Base-by-base conservation (phyloP, 2,113 vertebrate genomes). In the Smithornis capensis region DNA sequence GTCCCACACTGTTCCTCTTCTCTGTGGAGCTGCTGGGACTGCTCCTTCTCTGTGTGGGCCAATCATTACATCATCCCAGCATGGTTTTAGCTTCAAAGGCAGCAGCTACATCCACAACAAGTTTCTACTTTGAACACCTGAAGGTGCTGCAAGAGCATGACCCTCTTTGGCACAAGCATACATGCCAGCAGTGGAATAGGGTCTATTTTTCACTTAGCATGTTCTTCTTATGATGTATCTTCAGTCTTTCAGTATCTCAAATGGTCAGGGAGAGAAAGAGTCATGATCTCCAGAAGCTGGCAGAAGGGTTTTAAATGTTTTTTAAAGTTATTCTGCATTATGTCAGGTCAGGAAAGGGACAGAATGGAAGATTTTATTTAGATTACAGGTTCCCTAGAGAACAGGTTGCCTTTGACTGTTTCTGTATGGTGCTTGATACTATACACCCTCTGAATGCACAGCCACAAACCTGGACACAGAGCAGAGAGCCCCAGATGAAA, bases 341-440 rank as follows among this genome's bases (percentile, higher is more conserved):
- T 78, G 19, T 21, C 29, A 75, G n/a, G 19, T 59, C 14, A 33
- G 50, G 27, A 81, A 82, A 87, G 16, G 37, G 50, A 35, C 13
- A 79, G 53, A 68, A 82, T 29, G 69, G 59, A 65, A 75, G 91
- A 87, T 81, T 94, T 83, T 38, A 90, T 95, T 96, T 93, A 87
- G 79, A 90, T 95, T 85, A 22, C 11, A 19, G 14, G 68, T 78
- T 49, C 83, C 24, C 64, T 47, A 19, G 86, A 86, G 91, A 86
- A 50, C 29, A 38, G 42, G 33, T 29, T 83, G 83, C 55, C 67
- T 93, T 50, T 89, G 59, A 49, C 60, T 29, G 37, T 63, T 80
- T 83, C 53, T 86, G 0, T 24, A 9, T 38, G 55, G 29, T 29
- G 27, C 33, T 52, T 90, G 56, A 67, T 50, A 59, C 50, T 88